Base-by-base conservation (phyloP, 2,797 vertebrate species). In the Tragelaphus eurycerus region DNA sequence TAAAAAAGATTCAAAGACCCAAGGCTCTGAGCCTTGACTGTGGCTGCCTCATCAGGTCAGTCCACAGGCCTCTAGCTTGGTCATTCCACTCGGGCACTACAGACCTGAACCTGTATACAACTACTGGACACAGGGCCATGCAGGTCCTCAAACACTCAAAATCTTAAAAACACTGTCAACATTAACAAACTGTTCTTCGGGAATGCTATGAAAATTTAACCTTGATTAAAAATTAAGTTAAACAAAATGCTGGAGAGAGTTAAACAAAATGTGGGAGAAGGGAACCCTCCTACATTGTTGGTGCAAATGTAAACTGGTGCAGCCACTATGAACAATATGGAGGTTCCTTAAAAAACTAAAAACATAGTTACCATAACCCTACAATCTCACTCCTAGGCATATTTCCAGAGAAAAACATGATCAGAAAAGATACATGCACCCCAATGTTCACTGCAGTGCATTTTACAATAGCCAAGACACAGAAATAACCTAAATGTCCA, bases 151-250 rank as follows among this genome's bases (percentile, higher is more conserved):
- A 71, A 67, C 38, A 59, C 78, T 62, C 34, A 89, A 88, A 96
- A 90, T 67, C 71, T 88, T 93, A 64, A 95, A 92, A 97, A 59
- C 50, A 91, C 15, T 92, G 15, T 71, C 62, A 71, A 92, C 91
- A 97, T 71, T 84, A 88, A 88, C 17, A 93, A 82, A 85, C 19
- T 55, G 87, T 76, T 93, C 82, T 92, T 94, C 90, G 76, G 12
- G 38, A 92, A 89, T 93, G 31, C 59, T 92, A 88, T 52, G 48
- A 93, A 96, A 93, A 85, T 71, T 67, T 88, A 93, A 34, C 15
- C 3, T 88, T 79, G 96, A 25, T 78, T 90, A 93, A 84, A 96
- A 92, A 85, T 31, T 34, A 90, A 48, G n/a, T 78, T 79, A 82
- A 82, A 31, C 93, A 19, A 94, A 95, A 95, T 79, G 76, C 46